A percentile compares a stretch with the other conserved stretches of the same genome.
Conservation (phyloP, 2,888 invertebrate genomes). For the Eupithecia exiguata region DNA sequence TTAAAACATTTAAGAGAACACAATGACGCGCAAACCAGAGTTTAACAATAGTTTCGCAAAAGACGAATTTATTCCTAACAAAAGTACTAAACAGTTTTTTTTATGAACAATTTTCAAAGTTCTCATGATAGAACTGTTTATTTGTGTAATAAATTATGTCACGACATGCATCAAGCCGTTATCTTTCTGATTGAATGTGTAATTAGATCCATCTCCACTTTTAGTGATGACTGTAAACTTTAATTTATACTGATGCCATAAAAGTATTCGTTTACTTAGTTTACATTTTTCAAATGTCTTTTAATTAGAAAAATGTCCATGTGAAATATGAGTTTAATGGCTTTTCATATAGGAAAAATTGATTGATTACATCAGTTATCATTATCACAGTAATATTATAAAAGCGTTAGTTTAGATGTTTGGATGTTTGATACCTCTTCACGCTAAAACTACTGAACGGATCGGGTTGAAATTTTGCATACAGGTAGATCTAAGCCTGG, state of each 20-base stretch:
- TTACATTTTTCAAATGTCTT: slow-evolving; percentile 10
- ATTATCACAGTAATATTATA: too few species aligned
- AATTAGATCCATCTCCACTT: slow-evolving; percentile 41
- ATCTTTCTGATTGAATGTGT: slow-evolving; percentile 43
- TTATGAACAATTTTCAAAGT: neutral
- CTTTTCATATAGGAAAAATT: neutral
- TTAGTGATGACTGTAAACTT: slow-evolving; percentile 38
- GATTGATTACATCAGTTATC: neutral
- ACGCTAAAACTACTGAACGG: too few species aligned
- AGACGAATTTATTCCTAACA: too few species aligned
- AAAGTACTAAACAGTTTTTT: too few species aligned
- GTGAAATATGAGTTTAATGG: neutral
- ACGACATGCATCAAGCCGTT: slow-evolving; percentile 45
- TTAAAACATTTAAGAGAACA: too few species aligned
- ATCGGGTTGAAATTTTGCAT: too few species aligned
- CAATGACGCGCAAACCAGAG: too few species aligned
- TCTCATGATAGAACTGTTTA: slow-evolving; percentile 51
- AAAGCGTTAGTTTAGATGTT: too few species aligned
- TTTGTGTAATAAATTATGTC: slow-evolving; percentile 44
- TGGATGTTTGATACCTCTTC: too few species aligned
- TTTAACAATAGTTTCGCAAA: too few species aligned
- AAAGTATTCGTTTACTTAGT: slow-evolving; percentile 27
- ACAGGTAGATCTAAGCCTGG: too few species aligned
- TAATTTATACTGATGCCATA: slow-evolving; percentile 39
- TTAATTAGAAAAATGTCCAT: slow-evolving; percentile 13